Evolutionary conservation across 2,888 invertebrate genomes (phyloP), one percentile per base, ranked within the genome.

Genomic region (Chelonus formosanus): DNA sequence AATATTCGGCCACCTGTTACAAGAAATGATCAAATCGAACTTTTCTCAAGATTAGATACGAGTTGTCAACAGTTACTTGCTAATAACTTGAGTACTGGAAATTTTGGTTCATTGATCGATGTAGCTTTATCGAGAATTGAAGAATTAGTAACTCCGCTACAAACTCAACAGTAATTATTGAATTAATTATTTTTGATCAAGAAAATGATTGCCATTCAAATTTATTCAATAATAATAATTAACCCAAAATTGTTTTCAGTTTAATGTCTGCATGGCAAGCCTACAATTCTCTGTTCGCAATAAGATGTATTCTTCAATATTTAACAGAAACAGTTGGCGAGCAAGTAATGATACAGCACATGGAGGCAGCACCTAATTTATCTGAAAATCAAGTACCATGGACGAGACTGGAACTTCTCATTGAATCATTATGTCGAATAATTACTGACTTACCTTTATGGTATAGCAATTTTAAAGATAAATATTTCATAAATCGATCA

Each of bases 251-350:
- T 40, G 31, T 47, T 45, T 35, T 40, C 80, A 92, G 92, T 76
- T 89, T 89, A 73, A 86, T 91, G 76, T 90, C 96, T 75, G 92
- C 94, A 60, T 97, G 97, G 96, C 97, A 98, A 84, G 92, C 95
- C 0, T 95, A 93, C 85, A 98, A 98, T 85, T 93, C 95, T 0
- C 85, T 99, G 56, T 96, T 97, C 78, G 92, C 97, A 35, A 90
- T 97, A 67, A 89, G 97, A 76, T 93, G 89, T 71, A 89, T 92
- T 70, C 85, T 91, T 67, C 97, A 97, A 83, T 97, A 95, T 81
- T 87, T 98, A 48, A 92, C 96, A 8, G 96, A 98, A 84, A 93
- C 93, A 75, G 90, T 96, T 8, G 92, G 93, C 0, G 97, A 98
- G 83, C 93, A 93, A 72, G 93, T 95, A 72, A 86, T 98, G 72